Percentiles rank a stretch among this genome's conserved stretches.
phyloP scores from a whole-genome alignment of 2,797 vertebrate genomes.

The Chelon labrosus region DNA sequence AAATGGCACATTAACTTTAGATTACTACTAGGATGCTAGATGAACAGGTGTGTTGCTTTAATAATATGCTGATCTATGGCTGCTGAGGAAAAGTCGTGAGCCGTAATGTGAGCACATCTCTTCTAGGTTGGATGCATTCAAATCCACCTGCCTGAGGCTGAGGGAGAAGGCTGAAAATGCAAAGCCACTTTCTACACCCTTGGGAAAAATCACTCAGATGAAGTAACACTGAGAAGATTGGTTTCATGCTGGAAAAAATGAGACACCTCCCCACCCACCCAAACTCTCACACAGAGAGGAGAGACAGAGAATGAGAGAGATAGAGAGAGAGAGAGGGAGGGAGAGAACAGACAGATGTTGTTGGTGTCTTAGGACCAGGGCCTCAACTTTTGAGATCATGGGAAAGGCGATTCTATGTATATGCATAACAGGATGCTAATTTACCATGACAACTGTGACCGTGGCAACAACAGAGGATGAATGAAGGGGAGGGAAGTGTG shows the following conservation, averaged over 20 bases:
- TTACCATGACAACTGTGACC: constrained; percentile 65
- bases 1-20: too few relatives aligned
- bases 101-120: neutral
- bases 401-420: constrained; percentile 35
- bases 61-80: neutral
- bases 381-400: constrained; percentile 37
- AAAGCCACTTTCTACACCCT: constrained; percentile 26
- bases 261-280: neutral
- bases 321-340: neutral
- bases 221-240: constrained; percentile 33
- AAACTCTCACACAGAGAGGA: neutral
- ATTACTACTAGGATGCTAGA: neutral
- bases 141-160: neutral
- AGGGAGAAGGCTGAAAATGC: constrained; percentile 7
- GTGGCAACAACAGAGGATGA: constrained; percentile 47
- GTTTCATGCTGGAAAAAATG: constrained; percentile 53
- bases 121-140: constrained; percentile 10
- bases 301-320: too few relatives aligned
- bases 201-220: constrained; percentile 23
- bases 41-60: constrained; percentile 6
- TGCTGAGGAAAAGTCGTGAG: neutral
- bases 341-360: constrained; percentile 40
- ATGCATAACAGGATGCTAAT: constrained; percentile 63
- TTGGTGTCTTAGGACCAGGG: constrained; percentile 23
- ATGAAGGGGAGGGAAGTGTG: constrained; percentile 36